These are phyloP conservation scores for Drosophila paranaensis DNA, from an alignment of 2,888 invertebrate species.

Conservation along the genomic window DNA sequence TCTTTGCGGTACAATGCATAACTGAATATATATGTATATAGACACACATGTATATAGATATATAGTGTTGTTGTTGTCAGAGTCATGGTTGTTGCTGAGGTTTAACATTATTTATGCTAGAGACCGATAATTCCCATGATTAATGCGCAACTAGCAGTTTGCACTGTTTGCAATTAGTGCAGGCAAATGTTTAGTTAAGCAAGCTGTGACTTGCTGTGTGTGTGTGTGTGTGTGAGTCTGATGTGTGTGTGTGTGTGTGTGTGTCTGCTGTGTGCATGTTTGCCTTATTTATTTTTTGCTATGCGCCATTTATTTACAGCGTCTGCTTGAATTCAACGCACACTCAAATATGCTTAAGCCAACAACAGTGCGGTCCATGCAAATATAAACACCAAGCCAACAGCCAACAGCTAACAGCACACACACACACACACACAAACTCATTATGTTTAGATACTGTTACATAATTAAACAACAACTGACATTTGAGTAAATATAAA, in stretches of 20 bases:
- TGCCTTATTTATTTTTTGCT: constrained; percentile 64
- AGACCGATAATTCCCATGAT: constrained; percentile 65
- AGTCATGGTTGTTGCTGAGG: constrained; percentile 40
- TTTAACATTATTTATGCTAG: constrained; percentile 59
- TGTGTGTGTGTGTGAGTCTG: constrained; percentile 9
- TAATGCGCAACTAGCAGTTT: constrained; percentile 57
- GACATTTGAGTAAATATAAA: constrained; percentile 53
- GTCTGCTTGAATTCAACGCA: constrained; percentile 42
- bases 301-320: constrained; percentile 63
- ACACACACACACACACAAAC: constrained; percentile 47
- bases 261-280: constrained; percentile 18
- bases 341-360: constrained; percentile 58
- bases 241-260: background rate
- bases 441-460: constrained; percentile 66
- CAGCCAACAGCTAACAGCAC: too few species aligned
- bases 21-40: background rate
- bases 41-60: constrained; percentile 7
- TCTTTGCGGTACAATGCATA: constrained; percentile 51
- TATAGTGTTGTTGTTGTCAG: constrained; percentile 12
- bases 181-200: constrained; percentile 62
- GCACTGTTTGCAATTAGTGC: constrained; percentile 58
- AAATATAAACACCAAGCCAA: constrained; percentile 35
- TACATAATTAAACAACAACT: constrained; percentile 67
- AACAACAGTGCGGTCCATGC: constrained; percentile 25
- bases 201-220: constrained; percentile 4